Base-by-base conservation (phyloP, 2,797 vertebrate genomes). In the Sebastes steindachneri region DNA sequence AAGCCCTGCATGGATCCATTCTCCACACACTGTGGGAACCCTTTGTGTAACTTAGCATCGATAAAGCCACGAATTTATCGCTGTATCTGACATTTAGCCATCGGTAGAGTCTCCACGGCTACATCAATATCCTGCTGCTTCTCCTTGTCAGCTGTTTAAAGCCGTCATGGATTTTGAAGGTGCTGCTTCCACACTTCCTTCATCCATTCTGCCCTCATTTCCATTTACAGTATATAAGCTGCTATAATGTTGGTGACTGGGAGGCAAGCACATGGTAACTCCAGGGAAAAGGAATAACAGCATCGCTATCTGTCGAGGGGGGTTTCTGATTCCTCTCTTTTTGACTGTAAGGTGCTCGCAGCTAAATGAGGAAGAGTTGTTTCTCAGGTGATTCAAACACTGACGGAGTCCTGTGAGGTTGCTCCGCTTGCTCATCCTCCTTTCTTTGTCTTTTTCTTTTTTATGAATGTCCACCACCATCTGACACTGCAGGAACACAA, bases 131-230 rank as follows among this genome's bases (percentile, higher is more conserved):
- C 68, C 62, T 11, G 23, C 75, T 23, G 75, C 75, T 65, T 66
- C 80, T 71, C 59, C 74, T 25, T 59, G 77, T 88, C 83, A 86
- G 77, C 86, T 75, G 33, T 85, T 84, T 82, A 83, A 81, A 88
- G 73, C 83, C 60, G 8, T 80, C 68, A 57, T 75, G 53, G 84
- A 85, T 77, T 70, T 45, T 67, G 59, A 83, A 86, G 73, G 77
- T 77, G 80, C 80, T 68, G 74, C 63, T 84, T 88, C 72, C 41
- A 83, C 80, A 83, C 78, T 71, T 86, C 81, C 81, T 71, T 65
- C 85, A 84, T 81, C 86, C 78, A 88, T 70, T 77, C 10, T 72
- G 70, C 73, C 73, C 79, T 88, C 72, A 72, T 81, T 87, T 78
- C 70, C 77, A 82, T 80, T 80, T 75, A 84, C 77, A 84, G 85